Conservation (phyloP, 2,888 invertebrate species). For the Antheraea yamamai region DNA sequence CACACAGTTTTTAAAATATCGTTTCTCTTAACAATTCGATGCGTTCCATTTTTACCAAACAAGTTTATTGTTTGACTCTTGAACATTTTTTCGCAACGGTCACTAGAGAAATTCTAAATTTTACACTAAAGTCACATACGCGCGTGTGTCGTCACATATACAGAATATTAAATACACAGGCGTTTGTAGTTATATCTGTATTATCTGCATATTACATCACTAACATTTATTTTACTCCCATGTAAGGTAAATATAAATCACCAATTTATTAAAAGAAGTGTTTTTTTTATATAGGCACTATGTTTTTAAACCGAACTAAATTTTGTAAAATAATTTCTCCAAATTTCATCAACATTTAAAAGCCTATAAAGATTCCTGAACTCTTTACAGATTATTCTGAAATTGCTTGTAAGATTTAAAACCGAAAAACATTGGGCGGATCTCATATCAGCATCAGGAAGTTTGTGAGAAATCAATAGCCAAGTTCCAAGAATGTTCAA, state of each 20-base stretch:
- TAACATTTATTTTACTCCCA: neutral
- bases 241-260: neutral
- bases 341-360: no score
- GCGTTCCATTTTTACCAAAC: slow-evolving; percentile 67
- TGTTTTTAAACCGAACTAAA: no score
- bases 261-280: no score
- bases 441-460: no score
- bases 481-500: no score
- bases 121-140: neutral
- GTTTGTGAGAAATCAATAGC: no score
- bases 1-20: slow-evolving; percentile 41
- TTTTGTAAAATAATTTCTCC: no score
- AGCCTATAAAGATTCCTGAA: no score
- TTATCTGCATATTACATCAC: neutral
- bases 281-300: no score
- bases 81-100: slow-evolving; percentile 58
- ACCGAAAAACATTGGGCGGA: no score
- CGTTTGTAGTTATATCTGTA: neutral
- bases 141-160: neutral
- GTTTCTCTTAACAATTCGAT: slow-evolving; percentile 66
- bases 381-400: no score
- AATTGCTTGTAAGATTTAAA: no score
- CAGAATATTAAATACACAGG: neutral
- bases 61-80: slow-evolving; percentile 46
- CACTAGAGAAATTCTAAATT: slow-evolving; percentile 16